Evolutionary conservation across 2,113 vertebrate species (phyloP), one percentile per base, ranked within the genome.

Genomic region (Pampusana beccarii): DNA sequence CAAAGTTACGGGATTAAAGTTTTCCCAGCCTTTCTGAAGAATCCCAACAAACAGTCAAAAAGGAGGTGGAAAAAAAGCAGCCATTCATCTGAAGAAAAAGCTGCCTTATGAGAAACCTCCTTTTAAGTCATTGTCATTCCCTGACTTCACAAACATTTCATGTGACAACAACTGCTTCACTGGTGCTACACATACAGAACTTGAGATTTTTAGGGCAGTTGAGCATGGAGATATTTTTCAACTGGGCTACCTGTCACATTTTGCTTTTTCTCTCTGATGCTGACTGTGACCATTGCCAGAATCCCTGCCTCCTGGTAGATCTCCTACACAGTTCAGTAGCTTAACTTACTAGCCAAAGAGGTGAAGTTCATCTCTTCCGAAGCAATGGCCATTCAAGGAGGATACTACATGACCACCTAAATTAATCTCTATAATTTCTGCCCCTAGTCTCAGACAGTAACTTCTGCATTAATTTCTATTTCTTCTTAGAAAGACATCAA

Each of bases 321-420:
- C 19, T 73, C 51, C 64, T 64, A 29, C 2, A 1, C 71, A 65
- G 58, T 78, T 92, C 80, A 71, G 70, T 83, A 78, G 33, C 60
- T 58, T 56, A 83, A 96, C 34, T 93, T 74, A 42, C n/a, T 38
- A 66, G 56, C 20, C 34, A 74, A 86, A 80, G 53, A 70, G 57
- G 10, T 86, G 66, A 96, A 96, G 86, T 91, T 80, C 91, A 84
- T 19, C 40, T 34, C 42, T 94, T 62, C 64, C n/a, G 38, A 51
- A 94, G 65, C 51, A 92, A 31, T 36, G 34, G 56, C 65, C 16
- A 64, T 79, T 81, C 78, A 93, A 46, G 65, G 42, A 91, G 70
- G 95, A 92, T 31, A 78, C 7, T 42, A 80, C 13, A 46, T 74
- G 80, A 86, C 2, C n/a, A 33, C 25, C 28, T 67, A 60, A 65